Percentiles rank a stretch among this genome's conserved stretches.
phyloP scores from a whole-genome alignment of 30 jellyfish, hydroid and myxozoan species.

The Haliclystus octoradiatus region DNA sequence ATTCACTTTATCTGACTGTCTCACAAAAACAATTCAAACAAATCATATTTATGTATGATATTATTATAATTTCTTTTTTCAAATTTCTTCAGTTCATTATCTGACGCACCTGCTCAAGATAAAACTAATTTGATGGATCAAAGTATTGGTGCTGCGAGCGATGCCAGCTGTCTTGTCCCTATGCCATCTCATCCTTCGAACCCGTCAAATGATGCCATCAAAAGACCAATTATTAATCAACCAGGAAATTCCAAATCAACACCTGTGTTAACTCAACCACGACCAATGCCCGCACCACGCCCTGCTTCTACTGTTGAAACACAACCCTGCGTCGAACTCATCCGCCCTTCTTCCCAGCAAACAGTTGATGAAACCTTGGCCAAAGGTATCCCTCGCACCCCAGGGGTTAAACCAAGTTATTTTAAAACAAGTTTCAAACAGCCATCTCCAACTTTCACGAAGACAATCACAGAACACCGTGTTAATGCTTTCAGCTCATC shows the following conservation, averaged over 20 bases:
- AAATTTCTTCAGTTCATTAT: not conserved
- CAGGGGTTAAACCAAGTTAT: not conserved
- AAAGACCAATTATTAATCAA: not conserved
- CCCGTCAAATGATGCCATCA: not conserved
- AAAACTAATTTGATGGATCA: not conserved
- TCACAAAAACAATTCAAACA: too few species aligned
- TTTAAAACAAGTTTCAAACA: not conserved
- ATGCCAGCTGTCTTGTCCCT: not conserved
- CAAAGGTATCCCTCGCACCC: not conserved
- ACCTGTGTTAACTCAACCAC: slow-evolving; percentile 12
- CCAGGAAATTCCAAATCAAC: not conserved
- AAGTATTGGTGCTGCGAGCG: not conserved
- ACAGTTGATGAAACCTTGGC: not conserved
- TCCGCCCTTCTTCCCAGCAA: not conserved
- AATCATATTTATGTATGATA: too few species aligned
- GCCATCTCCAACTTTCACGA: not conserved
- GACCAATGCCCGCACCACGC: slow-evolving; percentile 1
- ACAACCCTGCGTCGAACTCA: not conserved
- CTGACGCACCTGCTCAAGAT: not conserved
- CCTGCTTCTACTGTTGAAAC: slow-evolving; percentile 8
- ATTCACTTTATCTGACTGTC: too few species aligned
- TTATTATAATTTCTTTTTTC: too few species aligned
- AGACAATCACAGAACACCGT: not conserved
- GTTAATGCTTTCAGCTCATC: not conserved
- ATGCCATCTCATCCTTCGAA: not conserved